Percentiles rank a stretch among this genome's conserved stretches.
phyloP scores from a whole-genome alignment of 2,797 vertebrate species.

The Crocidura indochinensis region DNA sequence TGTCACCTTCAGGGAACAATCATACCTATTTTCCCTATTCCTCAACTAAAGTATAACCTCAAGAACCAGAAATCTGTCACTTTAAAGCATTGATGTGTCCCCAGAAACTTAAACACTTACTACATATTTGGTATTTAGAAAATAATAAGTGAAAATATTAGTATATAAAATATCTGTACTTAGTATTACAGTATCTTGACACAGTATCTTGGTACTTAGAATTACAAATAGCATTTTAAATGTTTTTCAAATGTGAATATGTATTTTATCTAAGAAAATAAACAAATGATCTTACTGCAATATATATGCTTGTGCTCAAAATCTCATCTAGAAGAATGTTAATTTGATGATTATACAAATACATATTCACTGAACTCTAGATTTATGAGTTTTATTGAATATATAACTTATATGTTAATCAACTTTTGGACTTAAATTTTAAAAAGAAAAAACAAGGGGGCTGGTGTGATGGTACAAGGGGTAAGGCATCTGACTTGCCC shows the following conservation, averaged over 20 bases:
- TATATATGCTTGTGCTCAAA: conserved; percentile 53
- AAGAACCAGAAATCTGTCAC: conserved; percentile 31
- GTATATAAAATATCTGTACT: neutral
- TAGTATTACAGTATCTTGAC: too few species aligned
- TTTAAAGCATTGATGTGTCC: neutral
- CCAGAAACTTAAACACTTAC: conserved; percentile 50
- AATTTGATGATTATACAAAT: neutral
- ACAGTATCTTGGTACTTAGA: too few species aligned
- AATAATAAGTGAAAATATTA: conserved; percentile 1
- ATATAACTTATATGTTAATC: neutral
- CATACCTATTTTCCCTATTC: neutral
- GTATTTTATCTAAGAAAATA: conserved; percentile 3
- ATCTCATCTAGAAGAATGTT: neutral
- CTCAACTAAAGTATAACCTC: neutral
- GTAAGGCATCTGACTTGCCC: too few species aligned
- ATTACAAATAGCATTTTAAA: conserved; percentile 47
- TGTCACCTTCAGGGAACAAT: neutral
- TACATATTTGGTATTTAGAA: conserved; percentile 19
- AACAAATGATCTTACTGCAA: conserved; percentile 43
- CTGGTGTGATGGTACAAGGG: too few species aligned
- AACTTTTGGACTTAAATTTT: too few species aligned
- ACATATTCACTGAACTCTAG: neutral
- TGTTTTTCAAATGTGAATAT: conserved; percentile 24
- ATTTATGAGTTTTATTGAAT: conserved; percentile 14
- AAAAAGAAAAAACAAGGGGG: too few species aligned